Evolutionary conservation across 2,888 invertebrate species (phyloP).

Genomic region (Eupithecia exiguata): DNA sequence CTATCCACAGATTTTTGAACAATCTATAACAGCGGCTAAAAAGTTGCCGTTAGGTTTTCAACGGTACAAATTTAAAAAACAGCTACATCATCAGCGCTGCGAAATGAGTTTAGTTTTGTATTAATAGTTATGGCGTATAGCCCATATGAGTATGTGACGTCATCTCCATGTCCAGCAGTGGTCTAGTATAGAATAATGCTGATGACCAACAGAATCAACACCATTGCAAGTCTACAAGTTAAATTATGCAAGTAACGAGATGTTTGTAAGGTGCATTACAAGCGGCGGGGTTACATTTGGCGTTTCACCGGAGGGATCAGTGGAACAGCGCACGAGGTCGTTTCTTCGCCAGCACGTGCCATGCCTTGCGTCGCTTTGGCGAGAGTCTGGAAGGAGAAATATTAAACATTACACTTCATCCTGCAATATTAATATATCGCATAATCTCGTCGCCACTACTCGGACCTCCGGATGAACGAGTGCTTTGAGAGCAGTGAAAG

Average conservation of each 20-base stretch:
- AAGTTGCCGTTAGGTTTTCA: too few relatives aligned
- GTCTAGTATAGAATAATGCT: not conserved
- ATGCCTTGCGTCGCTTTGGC: constrained; percentile 75
- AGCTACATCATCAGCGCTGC: too few relatives aligned
- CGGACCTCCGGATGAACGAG: too few relatives aligned
- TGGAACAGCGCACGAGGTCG: constrained; percentile 75
- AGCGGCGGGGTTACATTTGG: constrained; percentile 72
- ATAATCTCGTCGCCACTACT: too few relatives aligned
- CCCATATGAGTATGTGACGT: not conserved
- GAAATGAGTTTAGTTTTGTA: too few relatives aligned
- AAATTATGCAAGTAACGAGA: constrained; percentile 7
- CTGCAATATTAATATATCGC: not conserved
- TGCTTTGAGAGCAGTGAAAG: too few relatives aligned
- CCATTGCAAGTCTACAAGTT: not conserved
- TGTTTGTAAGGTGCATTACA: constrained; percentile 48
- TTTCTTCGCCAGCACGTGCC: constrained; percentile 77
- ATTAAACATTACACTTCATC: not conserved
- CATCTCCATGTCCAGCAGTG: not conserved
- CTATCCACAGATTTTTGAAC: too few relatives aligned
- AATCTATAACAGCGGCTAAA: too few relatives aligned
- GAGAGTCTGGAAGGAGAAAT: constrained; percentile 64
- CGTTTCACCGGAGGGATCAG: constrained; percentile 49
- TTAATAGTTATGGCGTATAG: too few relatives aligned
- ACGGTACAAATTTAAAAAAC: too few relatives aligned
- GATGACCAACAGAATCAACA: not conserved